phyloP scores from a whole-genome alignment of 2,113 vertebrate genomes.

The Cyprinus carpio region DNA sequence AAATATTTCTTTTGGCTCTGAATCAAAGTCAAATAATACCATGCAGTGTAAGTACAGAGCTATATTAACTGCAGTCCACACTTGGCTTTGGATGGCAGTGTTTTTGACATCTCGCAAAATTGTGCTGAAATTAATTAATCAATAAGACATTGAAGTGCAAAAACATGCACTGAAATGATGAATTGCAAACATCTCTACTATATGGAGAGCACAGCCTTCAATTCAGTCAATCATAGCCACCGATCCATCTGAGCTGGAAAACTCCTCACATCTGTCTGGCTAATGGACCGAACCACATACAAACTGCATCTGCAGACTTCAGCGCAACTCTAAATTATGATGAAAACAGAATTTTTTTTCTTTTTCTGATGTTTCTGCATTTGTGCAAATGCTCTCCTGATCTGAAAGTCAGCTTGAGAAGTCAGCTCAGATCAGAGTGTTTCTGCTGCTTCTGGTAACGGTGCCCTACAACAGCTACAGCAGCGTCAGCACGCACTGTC shows the following conservation, averaged over 20 bases:
- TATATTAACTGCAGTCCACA: not conserved
- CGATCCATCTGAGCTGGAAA: not conserved
- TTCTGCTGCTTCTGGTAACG: constrained; percentile 20
- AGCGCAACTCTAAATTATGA: constrained; percentile 12
- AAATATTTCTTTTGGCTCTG: not conserved
- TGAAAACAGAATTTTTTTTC: not conserved
- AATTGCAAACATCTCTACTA: not conserved
- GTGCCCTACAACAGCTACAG: constrained; percentile 26
- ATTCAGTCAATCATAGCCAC: constrained; percentile 14
- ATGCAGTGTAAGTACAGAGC: not conserved
- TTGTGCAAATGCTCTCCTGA: constrained; percentile 4
- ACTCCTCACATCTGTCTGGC: constrained; percentile 22
- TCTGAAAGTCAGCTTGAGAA: constrained; percentile 9
- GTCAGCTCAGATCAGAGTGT: constrained; percentile 25
- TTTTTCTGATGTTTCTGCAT: not conserved
- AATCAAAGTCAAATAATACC: not conserved
- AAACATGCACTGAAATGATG: too few species aligned
- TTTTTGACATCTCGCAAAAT: not conserved
- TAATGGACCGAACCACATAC: constrained; percentile 8
- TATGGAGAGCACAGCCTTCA: not conserved
- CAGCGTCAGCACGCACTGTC: constrained; percentile 38
- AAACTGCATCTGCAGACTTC: constrained; percentile 24
- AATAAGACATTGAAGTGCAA: too few species aligned
- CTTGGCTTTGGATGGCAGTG: not conserved
- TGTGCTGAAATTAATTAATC: not conserved